Percentiles rank a stretch among this genome's conserved stretches.
Conservation (phyloP, 1,140 invertebrate genomes). For the Leptopilina clavipes region DNA sequence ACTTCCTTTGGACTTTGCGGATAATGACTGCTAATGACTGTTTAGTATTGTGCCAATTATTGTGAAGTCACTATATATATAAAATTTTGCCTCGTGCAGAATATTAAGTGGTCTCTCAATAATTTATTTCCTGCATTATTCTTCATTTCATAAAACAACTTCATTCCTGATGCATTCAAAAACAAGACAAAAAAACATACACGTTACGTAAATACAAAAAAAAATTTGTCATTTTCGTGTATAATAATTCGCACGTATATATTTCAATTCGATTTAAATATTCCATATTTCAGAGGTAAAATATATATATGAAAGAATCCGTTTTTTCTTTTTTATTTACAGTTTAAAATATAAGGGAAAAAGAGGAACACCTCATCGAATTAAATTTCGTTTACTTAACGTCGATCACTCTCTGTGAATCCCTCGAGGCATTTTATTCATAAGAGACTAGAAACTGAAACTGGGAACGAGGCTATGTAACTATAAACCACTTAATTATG, state of each 20-base stretch:
- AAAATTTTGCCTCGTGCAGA: conserved; percentile 5
- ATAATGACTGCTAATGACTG: conserved; percentile 19
- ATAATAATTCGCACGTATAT: too few species aligned
- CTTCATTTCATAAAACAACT: not conserved
- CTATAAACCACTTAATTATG: conserved; percentile 8
- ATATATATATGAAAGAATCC: too few species aligned
- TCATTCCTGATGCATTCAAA: not conserved
- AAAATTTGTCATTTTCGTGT: too few species aligned
- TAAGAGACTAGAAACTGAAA: not conserved
- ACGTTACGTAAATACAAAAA: too few species aligned
- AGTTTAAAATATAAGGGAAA: not conserved
- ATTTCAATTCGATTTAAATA: too few species aligned
- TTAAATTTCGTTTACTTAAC: conserved; percentile 11
- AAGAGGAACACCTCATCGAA: conserved; percentile 13
- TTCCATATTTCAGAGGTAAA: too few species aligned
- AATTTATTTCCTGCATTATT: conserved; percentile 4
- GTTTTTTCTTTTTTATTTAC: not conserved
- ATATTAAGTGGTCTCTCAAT: conserved; percentile 8
- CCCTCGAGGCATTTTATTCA: conserved; percentile 10
- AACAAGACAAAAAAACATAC: not conserved
- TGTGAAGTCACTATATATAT: not conserved
- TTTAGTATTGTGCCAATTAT: conserved; percentile 8
- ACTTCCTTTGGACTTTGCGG: not conserved
- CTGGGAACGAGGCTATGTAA: conserved; percentile 10
- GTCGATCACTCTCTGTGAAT: conserved; percentile 2